Evolutionary conservation across 2,797 vertebrate genomes (phyloP), one percentile per base, ranked within the genome.

Genomic region (Hypotaenidia okinawae): DNA sequence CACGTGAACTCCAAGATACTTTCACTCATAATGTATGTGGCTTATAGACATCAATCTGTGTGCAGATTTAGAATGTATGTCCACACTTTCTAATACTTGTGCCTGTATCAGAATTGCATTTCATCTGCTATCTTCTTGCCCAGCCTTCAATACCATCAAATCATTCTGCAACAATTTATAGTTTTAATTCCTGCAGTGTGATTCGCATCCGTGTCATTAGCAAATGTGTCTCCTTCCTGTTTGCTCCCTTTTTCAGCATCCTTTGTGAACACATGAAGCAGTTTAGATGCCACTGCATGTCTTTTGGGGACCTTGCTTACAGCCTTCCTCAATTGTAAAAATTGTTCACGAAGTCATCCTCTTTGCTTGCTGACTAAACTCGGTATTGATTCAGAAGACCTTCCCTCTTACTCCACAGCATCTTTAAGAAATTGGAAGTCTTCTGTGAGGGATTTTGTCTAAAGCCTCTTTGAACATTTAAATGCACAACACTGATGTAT

Each of bases 391-490:
- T 86, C 72, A 77, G 10, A 17, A 69, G 37, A 67, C 67, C 57
- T 92, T 90, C 41, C 41, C 16, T 84, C 63, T 63, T 59, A 57
- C 13, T 90, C 61, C 35, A 14, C 12, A 43, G 43, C 16, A 7
- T 45, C 32, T 73, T 89, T 62, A 95, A 90, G 92, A 87, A 90
- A 84, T 25, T 35, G 35, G 49, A 92, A 82, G 27, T 76, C 67
- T 66, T 93, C 22, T 39, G 24, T 18, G 55, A 78, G 39, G 27
- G 15, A 37, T 64, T 87, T 75, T 63, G 55, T 41, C 8, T 68
- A 76, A 87, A 93, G 43, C 28, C 30, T 58, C 35, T 85, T 83
- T 54, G 43, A 61, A 24, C 23, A 19, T 83, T 63, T 23, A 63
- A 28, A 35, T 64, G 16, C 25, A 63, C 19, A 39, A 3, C 23